These are phyloP conservation scores for Mirounga angustirostris DNA, from an alignment of 2,113 vertebrate genomes.

Conservation along the genomic window DNA sequence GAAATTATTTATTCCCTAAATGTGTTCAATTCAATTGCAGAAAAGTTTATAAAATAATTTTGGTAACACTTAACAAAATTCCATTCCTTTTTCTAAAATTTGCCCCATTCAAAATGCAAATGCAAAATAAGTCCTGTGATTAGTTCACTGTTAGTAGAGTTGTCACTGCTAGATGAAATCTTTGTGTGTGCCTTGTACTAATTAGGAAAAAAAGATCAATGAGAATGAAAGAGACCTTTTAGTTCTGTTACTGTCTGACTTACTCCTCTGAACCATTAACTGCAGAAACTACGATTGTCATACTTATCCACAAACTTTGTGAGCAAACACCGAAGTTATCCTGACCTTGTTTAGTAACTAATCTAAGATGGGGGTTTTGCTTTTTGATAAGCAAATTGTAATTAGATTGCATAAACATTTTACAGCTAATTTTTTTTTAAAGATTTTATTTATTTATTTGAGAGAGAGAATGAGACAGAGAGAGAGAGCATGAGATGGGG, in stretches of 20 bases:
- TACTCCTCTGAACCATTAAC: slow-evolving; percentile 54
- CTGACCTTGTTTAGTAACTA: not conserved
- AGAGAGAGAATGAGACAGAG: too few species aligned
- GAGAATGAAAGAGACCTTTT: slow-evolving; percentile 1
- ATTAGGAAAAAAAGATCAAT: slow-evolving; percentile 47
- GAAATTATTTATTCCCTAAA: slow-evolving; percentile 61
- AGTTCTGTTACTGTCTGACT: not conserved
- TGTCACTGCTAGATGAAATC: not conserved
- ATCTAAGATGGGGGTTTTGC: not conserved
- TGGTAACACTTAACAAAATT: not conserved
- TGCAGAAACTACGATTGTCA: not conserved
- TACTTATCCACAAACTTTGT: not conserved
- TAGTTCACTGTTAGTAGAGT: slow-evolving; percentile 42
- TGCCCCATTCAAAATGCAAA: slow-evolving; percentile 55
- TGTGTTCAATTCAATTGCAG: slow-evolving; percentile 41
- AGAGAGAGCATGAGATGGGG: too few species aligned
- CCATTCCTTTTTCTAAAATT: slow-evolving; percentile 5
- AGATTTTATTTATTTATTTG: too few species aligned
- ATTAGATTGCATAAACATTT: slow-evolving; percentile 72
- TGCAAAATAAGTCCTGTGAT: slow-evolving; percentile 24
- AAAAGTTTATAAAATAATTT: slow-evolving; percentile 46
- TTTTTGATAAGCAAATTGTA: slow-evolving; percentile 58
- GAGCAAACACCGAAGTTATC: not conserved
- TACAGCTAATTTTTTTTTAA: not conserved
- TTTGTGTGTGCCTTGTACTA: slow-evolving; percentile 13